Conservation (phyloP, 2,888 invertebrate genomes). For the Cheilosia scutellata region DNA sequence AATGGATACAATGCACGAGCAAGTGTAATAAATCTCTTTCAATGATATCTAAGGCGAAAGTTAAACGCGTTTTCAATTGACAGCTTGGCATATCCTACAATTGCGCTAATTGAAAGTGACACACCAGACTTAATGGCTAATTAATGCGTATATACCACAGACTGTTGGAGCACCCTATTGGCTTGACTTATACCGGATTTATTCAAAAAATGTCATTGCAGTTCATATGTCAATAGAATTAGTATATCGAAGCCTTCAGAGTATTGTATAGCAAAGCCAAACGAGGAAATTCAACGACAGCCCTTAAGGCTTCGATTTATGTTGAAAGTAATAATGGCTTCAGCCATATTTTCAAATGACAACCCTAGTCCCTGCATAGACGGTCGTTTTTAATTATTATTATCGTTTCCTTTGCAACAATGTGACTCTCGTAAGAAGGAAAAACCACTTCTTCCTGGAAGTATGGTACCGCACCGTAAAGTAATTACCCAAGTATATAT, state of each 20-base stretch:
- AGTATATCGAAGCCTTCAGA: background rate
- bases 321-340: background rate
- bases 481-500: slow-evolving; percentile 52
- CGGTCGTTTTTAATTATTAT: slow-evolving; percentile 47
- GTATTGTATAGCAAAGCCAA: no score
- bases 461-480: slow-evolving; percentile 43
- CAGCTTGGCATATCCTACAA: slow-evolving; percentile 19
- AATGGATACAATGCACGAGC: background rate
- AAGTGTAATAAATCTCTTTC: background rate
- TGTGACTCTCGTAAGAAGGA: background rate
- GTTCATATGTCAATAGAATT: slow-evolving; percentile 16
- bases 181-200: background rate
- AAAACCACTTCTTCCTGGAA: slow-evolving; percentile 34
- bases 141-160: background rate
- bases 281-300: background rate
- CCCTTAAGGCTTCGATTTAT: no score
- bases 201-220: background rate
- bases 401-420: slow-evolving; percentile 30
- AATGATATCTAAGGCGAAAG: background rate
- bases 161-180: background rate
- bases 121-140: slow-evolving; percentile 13
- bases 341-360: background rate
- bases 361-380: slow-evolving; percentile 16
- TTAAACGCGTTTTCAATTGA: slow-evolving; percentile 23
- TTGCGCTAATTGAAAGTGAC: slow-evolving; percentile 37